Evolutionary conservation across 2,113 vertebrate genomes (phyloP).

Genomic region (Rhinopithecus roxellana): DNA sequence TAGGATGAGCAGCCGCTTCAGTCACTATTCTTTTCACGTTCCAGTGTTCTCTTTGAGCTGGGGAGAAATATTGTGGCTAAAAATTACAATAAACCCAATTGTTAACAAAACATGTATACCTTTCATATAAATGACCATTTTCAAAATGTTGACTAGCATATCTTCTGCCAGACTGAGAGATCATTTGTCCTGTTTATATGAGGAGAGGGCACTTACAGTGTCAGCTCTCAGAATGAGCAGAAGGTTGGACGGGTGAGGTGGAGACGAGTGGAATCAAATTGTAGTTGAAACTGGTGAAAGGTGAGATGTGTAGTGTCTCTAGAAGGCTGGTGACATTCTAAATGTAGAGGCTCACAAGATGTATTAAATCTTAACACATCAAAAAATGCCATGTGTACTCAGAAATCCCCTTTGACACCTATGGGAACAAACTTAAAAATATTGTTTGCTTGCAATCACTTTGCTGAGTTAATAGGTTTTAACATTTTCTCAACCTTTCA

Average conservation of each 20-base stretch:
- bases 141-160: neutral
- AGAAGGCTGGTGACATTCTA: neutral
- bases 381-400: neutral
- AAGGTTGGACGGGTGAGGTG: neutral
- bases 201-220: neutral
- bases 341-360: neutral
- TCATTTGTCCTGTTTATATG: neutral
- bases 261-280: neutral
- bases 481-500: neutral
- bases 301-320: neutral
- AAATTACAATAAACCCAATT: neutral
- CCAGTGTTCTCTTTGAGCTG: neutral
- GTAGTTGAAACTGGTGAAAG: neutral
- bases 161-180: neutral
- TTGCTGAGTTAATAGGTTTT: neutral
- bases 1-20: neutral
- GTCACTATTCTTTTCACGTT: neutral
- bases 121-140: slow-evolving; percentile 4
- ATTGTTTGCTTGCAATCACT: neutral
- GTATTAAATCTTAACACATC: neutral
- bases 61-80: neutral
- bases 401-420: neutral
- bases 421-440: neutral
- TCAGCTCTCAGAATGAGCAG: neutral
- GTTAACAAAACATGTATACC: neutral